Evolutionary conservation across 2,888 invertebrate species (phyloP).

Genomic region (Bhutanitis thaidina): DNA sequence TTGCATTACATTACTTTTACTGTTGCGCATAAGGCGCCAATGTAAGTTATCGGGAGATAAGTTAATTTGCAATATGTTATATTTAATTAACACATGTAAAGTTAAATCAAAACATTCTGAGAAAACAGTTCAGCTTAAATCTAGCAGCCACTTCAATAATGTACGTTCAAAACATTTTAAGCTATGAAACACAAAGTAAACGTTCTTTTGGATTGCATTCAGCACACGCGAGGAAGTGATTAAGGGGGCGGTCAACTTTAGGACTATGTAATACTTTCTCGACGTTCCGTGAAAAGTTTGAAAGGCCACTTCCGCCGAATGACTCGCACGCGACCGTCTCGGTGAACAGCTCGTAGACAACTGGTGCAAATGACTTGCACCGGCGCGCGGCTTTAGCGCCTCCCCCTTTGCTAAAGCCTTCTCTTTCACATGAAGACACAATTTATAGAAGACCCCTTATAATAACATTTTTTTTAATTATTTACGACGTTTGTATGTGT

Average conservation of each 20-base stretch:
- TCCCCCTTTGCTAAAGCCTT: conserved; percentile 54
- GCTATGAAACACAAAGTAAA: conserved; percentile 50
- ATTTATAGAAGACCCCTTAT: conserved; percentile 48
- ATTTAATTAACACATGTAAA: no score
- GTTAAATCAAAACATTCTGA: no score
- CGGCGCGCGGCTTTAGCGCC: conserved; percentile 36
- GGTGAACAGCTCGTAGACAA: conserved; percentile 44
- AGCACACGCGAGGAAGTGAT: conserved; percentile 70
- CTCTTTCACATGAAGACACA: conserved; percentile 50
- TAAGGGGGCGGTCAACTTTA: conserved; percentile 52
- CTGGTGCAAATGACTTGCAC: conserved; percentile 57
- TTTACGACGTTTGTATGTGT: no score
- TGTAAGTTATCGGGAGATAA: no score
- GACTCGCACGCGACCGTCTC: conserved; percentile 42
- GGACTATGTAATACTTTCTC: conserved; percentile 51
- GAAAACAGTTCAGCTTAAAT: neutral
- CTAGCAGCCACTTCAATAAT: conserved; percentile 11
- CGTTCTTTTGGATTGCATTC: conserved; percentile 48
- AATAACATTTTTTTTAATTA: no score
- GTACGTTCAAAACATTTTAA: conserved; percentile 29
- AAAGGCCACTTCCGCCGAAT: conserved; percentile 32
- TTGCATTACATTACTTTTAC: no score
- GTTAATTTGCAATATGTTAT: no score
- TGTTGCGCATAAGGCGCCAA: no score
- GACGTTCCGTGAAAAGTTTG: conserved; percentile 74